Percentiles rank a stretch among this genome's conserved stretches.
These are phyloP conservation scores for Eupithecia pulchellata DNA, from an alignment of 2,888 invertebrate species.

Conservation along the genomic window DNA sequence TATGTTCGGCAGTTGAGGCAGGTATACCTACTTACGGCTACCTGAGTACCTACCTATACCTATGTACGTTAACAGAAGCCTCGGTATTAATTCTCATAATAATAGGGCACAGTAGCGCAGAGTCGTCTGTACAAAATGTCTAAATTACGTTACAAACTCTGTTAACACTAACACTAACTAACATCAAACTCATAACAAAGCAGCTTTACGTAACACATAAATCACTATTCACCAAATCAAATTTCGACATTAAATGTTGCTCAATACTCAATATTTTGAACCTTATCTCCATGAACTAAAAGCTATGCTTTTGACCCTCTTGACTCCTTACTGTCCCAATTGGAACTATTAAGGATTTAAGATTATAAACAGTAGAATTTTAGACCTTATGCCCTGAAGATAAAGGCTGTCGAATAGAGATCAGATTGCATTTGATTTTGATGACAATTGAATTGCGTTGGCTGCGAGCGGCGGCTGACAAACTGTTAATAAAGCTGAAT, in stretches of 20 bases:
- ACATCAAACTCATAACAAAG: constrained; percentile 27
- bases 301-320: neutral
- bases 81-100: neutral
- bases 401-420: constrained; percentile 46
- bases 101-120: neutral
- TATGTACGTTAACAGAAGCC: neutral
- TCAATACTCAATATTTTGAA: constrained; percentile 9
- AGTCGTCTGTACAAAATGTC: neutral
- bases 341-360: neutral
- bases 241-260: constrained; percentile 49
- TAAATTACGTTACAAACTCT: neutral
- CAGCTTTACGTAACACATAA: constrained; percentile 41
- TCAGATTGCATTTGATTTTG: constrained; percentile 55
- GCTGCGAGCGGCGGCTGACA: constrained; percentile 44
- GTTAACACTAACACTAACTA: neutral
- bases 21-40: no score
- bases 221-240: constrained; percentile 51
- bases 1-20: no score
- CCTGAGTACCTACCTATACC: neutral
- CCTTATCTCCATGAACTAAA: constrained; percentile 9
- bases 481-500: constrained; percentile 18
- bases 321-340: neutral
- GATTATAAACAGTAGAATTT: constrained; percentile 2
- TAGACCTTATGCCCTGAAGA: neutral
- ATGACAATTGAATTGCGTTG: constrained; percentile 54